A percentile compares a stretch with the other conserved stretches of the same genome.
Conservation (phyloP, 2,113 vertebrate genomes). For the Platanista minor region DNA sequence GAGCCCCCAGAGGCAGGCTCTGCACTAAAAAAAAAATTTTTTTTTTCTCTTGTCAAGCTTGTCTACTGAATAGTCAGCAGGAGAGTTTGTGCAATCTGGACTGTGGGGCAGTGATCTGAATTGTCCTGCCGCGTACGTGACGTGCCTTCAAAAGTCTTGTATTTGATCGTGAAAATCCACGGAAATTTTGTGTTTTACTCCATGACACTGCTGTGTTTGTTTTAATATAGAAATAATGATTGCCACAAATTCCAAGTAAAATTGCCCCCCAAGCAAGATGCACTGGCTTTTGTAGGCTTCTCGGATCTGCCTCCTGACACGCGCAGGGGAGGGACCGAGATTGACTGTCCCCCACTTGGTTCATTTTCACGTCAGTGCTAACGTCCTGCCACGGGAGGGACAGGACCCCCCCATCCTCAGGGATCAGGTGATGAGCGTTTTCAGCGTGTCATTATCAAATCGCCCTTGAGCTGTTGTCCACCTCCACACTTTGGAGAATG, state of each 20-base stretch:
- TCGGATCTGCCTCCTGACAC: rapidly evolving
- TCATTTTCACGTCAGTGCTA: rapidly evolving
- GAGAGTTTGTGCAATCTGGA: neutral
- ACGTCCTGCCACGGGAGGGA: rapidly evolving
- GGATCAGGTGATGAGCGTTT: neutral
- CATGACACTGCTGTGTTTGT: neutral
- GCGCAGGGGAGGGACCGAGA: neutral
- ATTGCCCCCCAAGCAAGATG: neutral
- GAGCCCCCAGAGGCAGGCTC: neutral
- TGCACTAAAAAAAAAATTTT: neutral
- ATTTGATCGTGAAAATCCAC: neutral
- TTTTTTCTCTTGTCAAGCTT: too few relatives aligned
- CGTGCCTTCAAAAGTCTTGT: neutral
- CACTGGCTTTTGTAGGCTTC: neutral
- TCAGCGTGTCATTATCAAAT: rapidly evolving
- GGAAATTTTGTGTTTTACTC: neutral
- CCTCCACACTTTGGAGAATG: rapidly evolving
- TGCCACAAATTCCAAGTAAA: neutral
- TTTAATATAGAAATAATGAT: neutral
- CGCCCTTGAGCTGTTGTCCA: rapidly evolving
- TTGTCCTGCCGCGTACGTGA: rapidly evolving
- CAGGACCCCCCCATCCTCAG: neutral
- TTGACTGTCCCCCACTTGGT: neutral
- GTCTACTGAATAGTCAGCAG: too few relatives aligned
- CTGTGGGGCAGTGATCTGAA: neutral